phyloP scores from a whole-genome alignment of 37 sponge, comb jelly and placozoan genomes.

The Mnemiopsis leidyi region DNA sequence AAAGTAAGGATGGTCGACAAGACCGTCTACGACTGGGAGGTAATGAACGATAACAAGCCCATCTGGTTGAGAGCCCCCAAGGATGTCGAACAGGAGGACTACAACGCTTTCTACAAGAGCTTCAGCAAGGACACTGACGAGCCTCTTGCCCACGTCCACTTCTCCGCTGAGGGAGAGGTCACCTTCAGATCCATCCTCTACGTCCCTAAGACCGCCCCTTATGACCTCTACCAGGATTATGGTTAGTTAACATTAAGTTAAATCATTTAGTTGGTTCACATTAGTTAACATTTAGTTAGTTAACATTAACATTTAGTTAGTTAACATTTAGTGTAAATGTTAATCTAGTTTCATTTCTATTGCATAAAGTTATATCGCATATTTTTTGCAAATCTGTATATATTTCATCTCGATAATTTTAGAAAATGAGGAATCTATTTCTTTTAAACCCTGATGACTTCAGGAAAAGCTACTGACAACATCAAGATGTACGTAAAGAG shows the following conservation, averaged over 20 bases:
- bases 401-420: no score
- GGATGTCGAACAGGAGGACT: conserved; percentile 90
- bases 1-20: conserved; percentile 85
- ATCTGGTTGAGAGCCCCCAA: conserved; percentile 95
- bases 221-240: conserved; percentile 81
- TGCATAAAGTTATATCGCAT: no score
- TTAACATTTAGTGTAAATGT: no score
- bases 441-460: no score
- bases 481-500: conserved; percentile 96
- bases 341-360: no score
- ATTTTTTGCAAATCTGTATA: no score
- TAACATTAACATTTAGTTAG: no score
- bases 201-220: conserved; percentile 85
- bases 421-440: no score
- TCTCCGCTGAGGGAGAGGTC: conserved; percentile 97
- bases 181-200: conserved; percentile 94
- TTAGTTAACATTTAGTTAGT: no score
- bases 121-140: conserved; percentile 85
- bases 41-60: conserved; percentile 92
- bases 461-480: conserved; percentile 70
- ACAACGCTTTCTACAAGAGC: conserved; percentile 85
- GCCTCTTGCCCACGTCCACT: conserved; percentile 93
- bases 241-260: no score
- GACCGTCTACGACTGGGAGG: conserved; percentile 98
- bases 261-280: no score